A percentile compares a stretch with the other conserved stretches of the same genome.
Evolutionary conservation across 2,888 invertebrate species (phyloP).

Genomic region (Athrips mouffetella): DNA sequence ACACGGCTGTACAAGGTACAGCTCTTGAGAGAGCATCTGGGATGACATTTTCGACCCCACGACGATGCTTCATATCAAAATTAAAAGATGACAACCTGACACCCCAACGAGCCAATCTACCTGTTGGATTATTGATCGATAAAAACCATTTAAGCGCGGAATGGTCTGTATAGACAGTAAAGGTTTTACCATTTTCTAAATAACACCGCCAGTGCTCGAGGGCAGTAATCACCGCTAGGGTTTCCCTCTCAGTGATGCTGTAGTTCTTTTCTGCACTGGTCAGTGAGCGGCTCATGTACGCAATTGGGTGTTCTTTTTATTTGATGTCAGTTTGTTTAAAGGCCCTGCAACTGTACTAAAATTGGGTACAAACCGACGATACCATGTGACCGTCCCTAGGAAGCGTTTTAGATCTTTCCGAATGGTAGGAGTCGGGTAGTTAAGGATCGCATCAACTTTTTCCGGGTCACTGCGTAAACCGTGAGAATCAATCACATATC

Average conservation of each 20-base stretch:
- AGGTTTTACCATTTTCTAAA: constrained; percentile 26
- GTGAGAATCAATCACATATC: constrained; percentile 11
- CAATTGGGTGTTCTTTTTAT: constrained; percentile 23
- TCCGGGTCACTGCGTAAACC: constrained; percentile 20
- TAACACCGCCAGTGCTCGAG: constrained; percentile 33
- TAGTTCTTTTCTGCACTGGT: constrained; percentile 25
- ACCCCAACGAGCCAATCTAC: constrained; percentile 31
- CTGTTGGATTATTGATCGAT: constrained; percentile 24
- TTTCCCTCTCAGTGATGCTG: constrained; percentile 31
- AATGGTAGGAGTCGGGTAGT: constrained; percentile 22
- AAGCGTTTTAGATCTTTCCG: constrained; percentile 22
- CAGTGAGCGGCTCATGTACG: constrained; percentile 17
- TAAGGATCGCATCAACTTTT: constrained; percentile 22
- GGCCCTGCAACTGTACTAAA: constrained; percentile 20
- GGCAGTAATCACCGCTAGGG: constrained; percentile 29
- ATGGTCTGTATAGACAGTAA: constrained; percentile 30
- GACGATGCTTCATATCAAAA: constrained; percentile 28
- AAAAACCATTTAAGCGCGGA: constrained; percentile 4
- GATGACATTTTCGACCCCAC: constrained; percentile 26
- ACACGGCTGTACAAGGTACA: too few relatives aligned
- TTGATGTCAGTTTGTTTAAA: constrained; percentile 4
- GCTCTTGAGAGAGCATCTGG: constrained; percentile 27
- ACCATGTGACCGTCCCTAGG: constrained; percentile 20
- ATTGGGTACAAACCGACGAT: constrained; percentile 20
- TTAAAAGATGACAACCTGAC: constrained; percentile 28